Base-by-base conservation (phyloP, 2,888 invertebrate species). In the Monopis laevigella region DNA sequence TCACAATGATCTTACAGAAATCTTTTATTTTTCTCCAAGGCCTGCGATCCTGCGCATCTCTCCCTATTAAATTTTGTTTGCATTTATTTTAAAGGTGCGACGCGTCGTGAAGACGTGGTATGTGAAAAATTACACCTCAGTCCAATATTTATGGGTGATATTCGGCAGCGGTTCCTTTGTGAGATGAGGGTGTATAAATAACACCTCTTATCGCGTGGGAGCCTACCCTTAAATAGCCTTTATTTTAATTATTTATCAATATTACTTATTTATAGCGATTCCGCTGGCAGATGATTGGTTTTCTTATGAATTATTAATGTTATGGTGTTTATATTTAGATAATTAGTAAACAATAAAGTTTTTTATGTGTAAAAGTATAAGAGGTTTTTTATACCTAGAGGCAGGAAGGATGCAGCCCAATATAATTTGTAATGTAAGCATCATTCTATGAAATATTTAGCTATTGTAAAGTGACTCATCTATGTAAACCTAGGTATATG, bases 51-150 rank as follows among this genome's bases (percentile, higher is more conserved):
- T 62, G 78, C 69, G 78, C 78, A 77, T 75, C 80, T 78, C 77
- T 78, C 78, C 78, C 80, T 80, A 80, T 80, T 80, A 80, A 77
- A 78, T 78, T 80, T 80, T 78, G 78, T 80, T 78, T 80, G 80
- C 80, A 78, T 80, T 80, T 78, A 78, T 80, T 80, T 80, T 78
- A 74, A 80, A 80, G 80, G 78, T 78, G 80, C 78, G 80, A 77
- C 77, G 77, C 67, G 45, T 68, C 75, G 71, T 65, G 62, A 59
- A 70, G 77, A 75, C 73, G 65, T 73, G 80, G 80, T 78, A 80
- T 80, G 80, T 80, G 80, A 80, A 78, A 80, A 80, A 80, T 78
- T 80, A 80, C 80, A 80, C 80, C 78, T 78, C 75, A 72, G 69
- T 62, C 78, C 80, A 80, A 80, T 80, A 80, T 80, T 80, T 80